phyloP scores from a whole-genome alignment of 2,888 invertebrate genomes.

The Noctua fimbriata region DNA sequence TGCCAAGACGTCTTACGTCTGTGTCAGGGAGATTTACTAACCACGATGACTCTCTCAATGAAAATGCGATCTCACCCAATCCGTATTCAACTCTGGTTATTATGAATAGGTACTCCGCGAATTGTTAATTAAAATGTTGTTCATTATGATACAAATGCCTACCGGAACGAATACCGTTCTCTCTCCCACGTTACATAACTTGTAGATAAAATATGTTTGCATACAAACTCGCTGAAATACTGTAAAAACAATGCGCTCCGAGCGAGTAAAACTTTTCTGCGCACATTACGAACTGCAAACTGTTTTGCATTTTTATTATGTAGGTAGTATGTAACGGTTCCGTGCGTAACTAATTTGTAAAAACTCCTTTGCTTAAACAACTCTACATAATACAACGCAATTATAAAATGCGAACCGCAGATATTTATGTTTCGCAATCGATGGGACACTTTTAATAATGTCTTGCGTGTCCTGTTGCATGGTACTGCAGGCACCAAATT shows the following conservation, averaged over 20 bases:
- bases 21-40: not conserved
- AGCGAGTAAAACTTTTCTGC: conserved; percentile 33
- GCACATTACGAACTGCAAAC: conserved; percentile 10
- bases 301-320: conserved; percentile 27
- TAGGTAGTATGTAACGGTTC: conserved; percentile 13
- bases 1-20: not conserved
- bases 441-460: not conserved
- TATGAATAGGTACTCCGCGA: not conserved
- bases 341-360: conserved; percentile 19
- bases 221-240: conserved; percentile 16
- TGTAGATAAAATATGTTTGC: not conserved
- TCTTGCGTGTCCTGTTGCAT: not conserved
- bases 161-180: not conserved
- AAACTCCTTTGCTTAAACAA: conserved; percentile 15
- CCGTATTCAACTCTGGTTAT: not conserved
- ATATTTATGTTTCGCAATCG: not conserved
- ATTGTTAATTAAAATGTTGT: not conserved
- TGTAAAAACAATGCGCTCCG: conserved; percentile 34
- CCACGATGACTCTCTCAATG: not conserved
- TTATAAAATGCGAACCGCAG: not conserved
- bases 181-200: conserved; percentile 2
- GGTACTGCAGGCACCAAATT: not conserved
- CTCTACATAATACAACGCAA: not conserved
- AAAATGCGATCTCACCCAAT: not conserved
- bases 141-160: not conserved